Conservation (phyloP, 2,113 vertebrate species). For the Hipposideros armiger region DNA sequence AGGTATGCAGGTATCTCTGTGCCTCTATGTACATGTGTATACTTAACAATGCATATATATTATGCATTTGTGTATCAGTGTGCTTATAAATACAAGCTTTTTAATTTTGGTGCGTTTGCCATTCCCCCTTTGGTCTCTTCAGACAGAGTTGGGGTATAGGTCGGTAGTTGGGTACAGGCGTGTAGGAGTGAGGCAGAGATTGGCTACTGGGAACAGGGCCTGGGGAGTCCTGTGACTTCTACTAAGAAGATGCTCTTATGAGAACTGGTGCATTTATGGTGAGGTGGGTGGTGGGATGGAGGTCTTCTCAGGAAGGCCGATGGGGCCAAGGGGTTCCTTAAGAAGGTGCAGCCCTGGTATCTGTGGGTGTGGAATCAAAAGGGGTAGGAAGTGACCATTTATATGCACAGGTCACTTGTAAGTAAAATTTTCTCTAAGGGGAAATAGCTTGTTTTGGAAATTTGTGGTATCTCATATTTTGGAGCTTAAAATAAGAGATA, state of each 20-base stretch:
- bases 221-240: background rate
- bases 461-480: conserved; percentile 36
- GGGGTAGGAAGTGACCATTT: background rate
- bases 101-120: background rate
- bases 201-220: background rate
- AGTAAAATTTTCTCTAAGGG: conserved; percentile 5
- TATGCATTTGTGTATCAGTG: background rate
- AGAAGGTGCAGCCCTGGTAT: background rate
- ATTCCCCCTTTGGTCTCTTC: background rate
- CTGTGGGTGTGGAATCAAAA: background rate
- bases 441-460: conserved; percentile 32
- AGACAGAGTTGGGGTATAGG: background rate
- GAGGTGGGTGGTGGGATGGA: background rate
- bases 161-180: background rate
- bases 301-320: background rate
- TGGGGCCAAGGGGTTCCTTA: background rate
- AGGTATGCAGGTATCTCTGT: background rate
- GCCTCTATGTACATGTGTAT: no score
- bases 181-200: background rate
- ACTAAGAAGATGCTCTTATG: background rate
- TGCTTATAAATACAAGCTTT: background rate
- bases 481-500: conserved; percentile 11
- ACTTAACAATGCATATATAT: background rate
- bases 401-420: background rate
- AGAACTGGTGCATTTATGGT: background rate